Percentiles rank a stretch among this genome's conserved stretches.
These are phyloP conservation scores for Parus major DNA, from an alignment of 2,113 vertebrate genomes.

Conservation along the genomic window DNA sequence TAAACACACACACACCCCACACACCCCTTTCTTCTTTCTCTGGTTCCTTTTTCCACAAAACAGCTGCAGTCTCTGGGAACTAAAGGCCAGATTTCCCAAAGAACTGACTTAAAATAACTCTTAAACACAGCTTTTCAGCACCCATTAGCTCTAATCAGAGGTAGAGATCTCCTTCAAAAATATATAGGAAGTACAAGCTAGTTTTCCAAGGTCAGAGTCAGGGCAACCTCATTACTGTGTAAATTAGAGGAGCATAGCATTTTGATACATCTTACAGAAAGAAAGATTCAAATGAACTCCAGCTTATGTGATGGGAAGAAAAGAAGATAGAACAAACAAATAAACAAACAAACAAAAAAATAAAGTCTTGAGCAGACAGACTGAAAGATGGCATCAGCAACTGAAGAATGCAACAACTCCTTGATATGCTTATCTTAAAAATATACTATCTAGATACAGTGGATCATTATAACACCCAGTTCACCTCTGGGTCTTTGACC, in stretches of 20 bases:
- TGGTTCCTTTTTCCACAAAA: neutral
- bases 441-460: neutral
- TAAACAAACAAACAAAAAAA: neutral
- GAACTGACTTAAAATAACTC: neutral
- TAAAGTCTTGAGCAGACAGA: neutral
- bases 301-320: neutral
- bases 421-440: neutral
- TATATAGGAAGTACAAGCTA: constrained; percentile 33
- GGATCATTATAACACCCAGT: neutral
- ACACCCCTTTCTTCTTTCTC: neutral
- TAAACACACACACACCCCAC: neutral
- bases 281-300: neutral
- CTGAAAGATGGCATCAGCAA: neutral
- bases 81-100: neutral
- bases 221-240: constrained; percentile 38
- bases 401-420: neutral
- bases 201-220: constrained; percentile 25
- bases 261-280: neutral
- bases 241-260: neutral
- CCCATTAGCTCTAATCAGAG: constrained; percentile 6
- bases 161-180: constrained; percentile 30
- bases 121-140: constrained; percentile 34
- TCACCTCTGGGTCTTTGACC: neutral
- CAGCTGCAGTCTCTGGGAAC: constrained; percentile 1
- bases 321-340: neutral